A percentile compares a stretch with the other conserved stretches of the same genome.
phyloP scores from a whole-genome alignment of 2,113 vertebrate genomes.

The Salvelinus namaycush region DNA sequence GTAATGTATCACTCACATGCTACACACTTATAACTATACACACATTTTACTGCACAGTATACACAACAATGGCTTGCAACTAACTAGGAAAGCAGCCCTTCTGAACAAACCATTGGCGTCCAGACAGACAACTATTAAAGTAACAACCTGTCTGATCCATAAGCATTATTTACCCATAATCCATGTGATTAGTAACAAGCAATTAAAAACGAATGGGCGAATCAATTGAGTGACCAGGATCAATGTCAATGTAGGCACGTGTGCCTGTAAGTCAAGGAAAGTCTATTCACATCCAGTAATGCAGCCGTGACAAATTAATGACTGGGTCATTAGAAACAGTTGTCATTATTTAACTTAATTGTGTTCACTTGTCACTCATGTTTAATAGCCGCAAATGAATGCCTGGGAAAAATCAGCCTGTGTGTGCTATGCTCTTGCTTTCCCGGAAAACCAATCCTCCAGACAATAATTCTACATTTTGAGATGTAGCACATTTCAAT shows the following conservation, averaged over 20 bases:
- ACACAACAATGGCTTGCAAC: no score
- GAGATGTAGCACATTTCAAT: no score
- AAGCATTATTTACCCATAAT: not conserved
- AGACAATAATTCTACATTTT: no score
- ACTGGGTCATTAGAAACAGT: not conserved
- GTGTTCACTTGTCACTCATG: not conserved
- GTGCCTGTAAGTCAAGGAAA: not conserved
- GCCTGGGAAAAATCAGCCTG: not conserved
- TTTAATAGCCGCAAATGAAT: not conserved
- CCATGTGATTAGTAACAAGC: not conserved
- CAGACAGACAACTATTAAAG: not conserved
- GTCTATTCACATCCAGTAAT: not conserved
- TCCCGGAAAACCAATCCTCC: no score
- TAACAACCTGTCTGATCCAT: not conserved
- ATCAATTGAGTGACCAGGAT: constrained; percentile 2
- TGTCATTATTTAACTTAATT: not conserved
- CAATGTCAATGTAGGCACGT: not conserved
- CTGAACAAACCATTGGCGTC: no score
- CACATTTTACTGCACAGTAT: no score
- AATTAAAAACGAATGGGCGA: not conserved
- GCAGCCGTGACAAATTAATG: not conserved
- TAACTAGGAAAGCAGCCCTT: no score
- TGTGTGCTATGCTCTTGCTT: not conserved
- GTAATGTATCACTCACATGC: no score
- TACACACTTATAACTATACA: no score